Conservation (phyloP, 2,797 vertebrate genomes). For the Xyrichtys novacula region DNA sequence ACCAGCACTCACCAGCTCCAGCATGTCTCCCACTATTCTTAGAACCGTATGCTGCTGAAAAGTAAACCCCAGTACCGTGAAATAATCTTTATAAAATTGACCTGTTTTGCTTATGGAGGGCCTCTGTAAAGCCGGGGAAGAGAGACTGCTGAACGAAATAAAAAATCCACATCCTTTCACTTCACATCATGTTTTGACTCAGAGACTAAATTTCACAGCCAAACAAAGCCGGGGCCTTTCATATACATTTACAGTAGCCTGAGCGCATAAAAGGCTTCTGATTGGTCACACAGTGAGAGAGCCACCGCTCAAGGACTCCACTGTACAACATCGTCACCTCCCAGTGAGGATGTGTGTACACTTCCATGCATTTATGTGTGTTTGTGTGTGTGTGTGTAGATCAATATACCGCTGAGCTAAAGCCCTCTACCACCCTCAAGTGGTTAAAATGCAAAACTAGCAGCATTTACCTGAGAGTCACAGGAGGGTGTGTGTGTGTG, state of each 20-base stretch:
- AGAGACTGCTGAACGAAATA: constrained; percentile 52
- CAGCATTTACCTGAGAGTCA: constrained; percentile 25
- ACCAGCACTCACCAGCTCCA: constrained; percentile 31
- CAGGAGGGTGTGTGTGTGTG: constrained; percentile 1
- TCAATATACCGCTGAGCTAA: constrained; percentile 33
- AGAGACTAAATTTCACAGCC: constrained; percentile 70
- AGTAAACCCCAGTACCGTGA: constrained; percentile 52
- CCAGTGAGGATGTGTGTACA: constrained; percentile 8
- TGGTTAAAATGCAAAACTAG: constrained; percentile 53
- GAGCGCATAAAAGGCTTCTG: constrained; percentile 63
- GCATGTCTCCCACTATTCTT: constrained; percentile 39
- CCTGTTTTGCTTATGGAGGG: constrained; percentile 73
- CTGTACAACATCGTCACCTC: constrained; percentile 47
- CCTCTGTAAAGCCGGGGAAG: constrained; percentile 54
- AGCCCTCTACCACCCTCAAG: constrained; percentile 78
- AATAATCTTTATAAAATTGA: constrained; percentile 67
- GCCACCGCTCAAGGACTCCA: constrained; percentile 38
- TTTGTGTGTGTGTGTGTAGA: not conserved
- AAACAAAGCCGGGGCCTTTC: constrained; percentile 68
- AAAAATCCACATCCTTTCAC: constrained; percentile 57
- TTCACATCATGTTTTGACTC: constrained; percentile 70
- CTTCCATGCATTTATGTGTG: constrained; percentile 2
- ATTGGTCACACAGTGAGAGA: constrained; percentile 67
- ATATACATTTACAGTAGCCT: constrained; percentile 70
- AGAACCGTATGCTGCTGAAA: constrained; percentile 34